These are phyloP conservation scores for Lepus americanus DNA, from an alignment of 2,113 vertebrate genomes.

Conservation along the genomic window DNA sequence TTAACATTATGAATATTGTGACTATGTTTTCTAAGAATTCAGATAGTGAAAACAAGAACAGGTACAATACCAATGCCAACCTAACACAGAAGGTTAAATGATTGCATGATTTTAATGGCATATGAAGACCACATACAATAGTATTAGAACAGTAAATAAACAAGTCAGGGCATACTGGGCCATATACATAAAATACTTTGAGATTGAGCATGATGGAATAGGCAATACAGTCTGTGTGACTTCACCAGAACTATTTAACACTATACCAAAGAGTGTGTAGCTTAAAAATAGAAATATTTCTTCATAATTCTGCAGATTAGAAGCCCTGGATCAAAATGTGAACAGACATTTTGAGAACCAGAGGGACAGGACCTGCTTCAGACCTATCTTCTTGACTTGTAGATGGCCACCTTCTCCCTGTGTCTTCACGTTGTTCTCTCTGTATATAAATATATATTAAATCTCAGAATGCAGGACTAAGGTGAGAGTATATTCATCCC, in stretches of 20 bases:
- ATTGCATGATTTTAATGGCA: slow-evolving; percentile 4
- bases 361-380: background rate
- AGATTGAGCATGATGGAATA: background rate
- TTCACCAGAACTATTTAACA: background rate
- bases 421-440: background rate
- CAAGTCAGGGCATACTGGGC: background rate
- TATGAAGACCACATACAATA: background rate
- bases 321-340: background rate
- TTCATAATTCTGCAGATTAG: background rate
- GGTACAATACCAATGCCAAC: background rate
- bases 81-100: background rate
- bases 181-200: background rate
- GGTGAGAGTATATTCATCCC: background rate
- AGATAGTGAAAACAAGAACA: background rate
- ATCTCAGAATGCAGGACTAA: background rate
- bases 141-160: background rate
- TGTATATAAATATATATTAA: background rate
- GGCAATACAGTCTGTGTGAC: background rate
- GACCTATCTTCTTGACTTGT: background rate
- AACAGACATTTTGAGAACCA: background rate
- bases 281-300: background rate
- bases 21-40: slow-evolving; percentile 38
- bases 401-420: background rate
- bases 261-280: background rate
- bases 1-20: background rate